Conservation (phyloP, 2,797 vertebrate genomes). For the Nothura maculosa region DNA sequence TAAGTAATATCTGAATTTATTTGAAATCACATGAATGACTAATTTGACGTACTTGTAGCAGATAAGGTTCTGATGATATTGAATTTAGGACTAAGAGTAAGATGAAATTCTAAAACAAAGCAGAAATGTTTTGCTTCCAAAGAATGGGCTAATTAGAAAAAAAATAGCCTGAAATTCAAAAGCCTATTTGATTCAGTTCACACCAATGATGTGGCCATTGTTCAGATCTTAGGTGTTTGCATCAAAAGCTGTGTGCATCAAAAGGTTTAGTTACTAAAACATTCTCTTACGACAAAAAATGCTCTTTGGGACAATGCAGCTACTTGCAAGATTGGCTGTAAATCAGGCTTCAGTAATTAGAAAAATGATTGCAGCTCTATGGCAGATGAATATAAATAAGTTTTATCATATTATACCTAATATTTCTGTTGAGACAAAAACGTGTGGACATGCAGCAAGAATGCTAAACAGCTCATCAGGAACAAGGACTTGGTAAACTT, state of each 20-base stretch:
- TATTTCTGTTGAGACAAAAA: background rate
- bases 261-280: background rate
- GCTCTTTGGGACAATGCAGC: background rate
- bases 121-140: background rate
- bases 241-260: background rate
- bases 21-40: background rate
- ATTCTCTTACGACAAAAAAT: background rate
- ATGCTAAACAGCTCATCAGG: background rate
- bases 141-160: background rate
- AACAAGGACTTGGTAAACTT: background rate
- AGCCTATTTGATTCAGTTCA: background rate
- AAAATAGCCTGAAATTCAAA: background rate
- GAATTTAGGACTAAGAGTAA: background rate
- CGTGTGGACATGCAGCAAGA: background rate
- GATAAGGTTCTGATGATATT: background rate
- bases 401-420: background rate
- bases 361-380: background rate
- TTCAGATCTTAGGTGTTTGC: background rate
- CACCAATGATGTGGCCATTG: fast-evolving
- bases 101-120: background rate
- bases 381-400: background rate
- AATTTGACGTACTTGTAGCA: background rate
- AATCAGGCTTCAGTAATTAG: background rate
- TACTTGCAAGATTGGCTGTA: background rate
- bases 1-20: background rate